A percentile compares a stretch with the other conserved stretches of the same genome.
Conservation (phyloP, 2,797 vertebrate genomes). For the Carduelis carduelis region DNA sequence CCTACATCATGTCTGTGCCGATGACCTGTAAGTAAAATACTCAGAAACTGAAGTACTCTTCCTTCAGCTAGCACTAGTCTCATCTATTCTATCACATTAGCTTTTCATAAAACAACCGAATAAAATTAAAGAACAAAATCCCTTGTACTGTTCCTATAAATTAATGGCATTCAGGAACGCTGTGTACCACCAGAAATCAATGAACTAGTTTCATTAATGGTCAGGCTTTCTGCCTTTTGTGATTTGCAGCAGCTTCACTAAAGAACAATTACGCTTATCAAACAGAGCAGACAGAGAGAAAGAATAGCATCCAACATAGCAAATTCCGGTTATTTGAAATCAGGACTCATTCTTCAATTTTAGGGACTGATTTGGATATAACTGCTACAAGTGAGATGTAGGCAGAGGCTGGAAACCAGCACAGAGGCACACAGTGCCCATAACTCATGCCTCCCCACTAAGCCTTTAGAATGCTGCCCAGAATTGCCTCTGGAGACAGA, state of each 20-base stretch:
- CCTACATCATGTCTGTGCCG: neutral
- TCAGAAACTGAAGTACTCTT: neutral
- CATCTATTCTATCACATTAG: neutral
- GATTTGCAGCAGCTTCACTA: neutral
- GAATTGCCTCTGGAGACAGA: neutral
- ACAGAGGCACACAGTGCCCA: rapidly evolving
- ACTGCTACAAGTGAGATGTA: neutral
- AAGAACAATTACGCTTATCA: neutral
- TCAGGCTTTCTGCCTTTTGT: neutral
- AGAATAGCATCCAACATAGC: neutral
- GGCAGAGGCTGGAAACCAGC: neutral
- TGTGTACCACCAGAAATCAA: constrained; percentile 3
- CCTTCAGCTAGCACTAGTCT: neutral
- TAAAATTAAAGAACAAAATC: constrained; percentile 9
- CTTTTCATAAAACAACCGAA: neutral
- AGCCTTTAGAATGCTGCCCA: neutral
- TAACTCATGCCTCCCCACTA: neutral
- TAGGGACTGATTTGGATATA: neutral
- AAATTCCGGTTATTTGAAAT: neutral
- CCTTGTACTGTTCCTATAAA: constrained; percentile 7
- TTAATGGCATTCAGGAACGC: neutral
- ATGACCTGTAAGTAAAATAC: neutral
- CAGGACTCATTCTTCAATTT: neutral
- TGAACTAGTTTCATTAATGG: neutral
- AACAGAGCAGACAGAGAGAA: neutral